phyloP scores from a whole-genome alignment of 2,888 invertebrate genomes.

The Lasioglossum morio region DNA sequence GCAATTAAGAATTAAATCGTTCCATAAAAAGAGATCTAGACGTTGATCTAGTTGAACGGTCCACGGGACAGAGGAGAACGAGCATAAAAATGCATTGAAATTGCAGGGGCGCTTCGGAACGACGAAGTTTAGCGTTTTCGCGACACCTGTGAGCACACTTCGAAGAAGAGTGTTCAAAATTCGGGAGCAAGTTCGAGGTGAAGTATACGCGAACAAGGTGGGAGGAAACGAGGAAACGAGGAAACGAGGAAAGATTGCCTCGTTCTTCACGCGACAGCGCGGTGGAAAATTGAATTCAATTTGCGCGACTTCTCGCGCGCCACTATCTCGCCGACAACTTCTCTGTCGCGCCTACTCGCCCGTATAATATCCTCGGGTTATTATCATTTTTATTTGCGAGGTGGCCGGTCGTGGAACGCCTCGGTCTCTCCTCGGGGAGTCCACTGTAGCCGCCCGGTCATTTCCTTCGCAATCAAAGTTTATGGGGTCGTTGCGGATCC shows the following conservation, averaged over 20 bases:
- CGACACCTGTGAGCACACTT: not conserved
- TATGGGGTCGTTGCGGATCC: constrained; percentile 12
- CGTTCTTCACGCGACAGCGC: not conserved
- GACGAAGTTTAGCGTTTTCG: not conserved
- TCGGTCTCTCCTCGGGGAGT: not conserved
- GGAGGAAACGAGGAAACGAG: too few species aligned
- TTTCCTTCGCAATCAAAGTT: constrained; percentile 38
- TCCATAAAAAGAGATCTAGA: too few species aligned
- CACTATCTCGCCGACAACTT: not conserved
- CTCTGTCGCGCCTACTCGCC: not conserved
- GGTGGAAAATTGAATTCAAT: not conserved
- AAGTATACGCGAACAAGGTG: not conserved
- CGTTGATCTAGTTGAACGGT: too few species aligned
- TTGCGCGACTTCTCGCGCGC: not conserved
- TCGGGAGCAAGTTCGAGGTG: not conserved
- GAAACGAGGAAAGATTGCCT: not conserved
- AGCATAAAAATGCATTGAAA: not conserved
- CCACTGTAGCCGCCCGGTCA: not conserved
- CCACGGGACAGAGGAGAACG: not conserved
- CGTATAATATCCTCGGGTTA: constrained; percentile 16
- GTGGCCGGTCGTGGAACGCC: not conserved
- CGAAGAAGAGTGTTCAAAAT: not conserved
- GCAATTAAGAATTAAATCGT: too few species aligned
- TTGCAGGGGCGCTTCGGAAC: not conserved
- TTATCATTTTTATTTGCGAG: constrained; percentile 26